Evolutionary conservation across 2,888 invertebrate genomes (phyloP).

Genomic region (Erannis defoliaria): DNA sequence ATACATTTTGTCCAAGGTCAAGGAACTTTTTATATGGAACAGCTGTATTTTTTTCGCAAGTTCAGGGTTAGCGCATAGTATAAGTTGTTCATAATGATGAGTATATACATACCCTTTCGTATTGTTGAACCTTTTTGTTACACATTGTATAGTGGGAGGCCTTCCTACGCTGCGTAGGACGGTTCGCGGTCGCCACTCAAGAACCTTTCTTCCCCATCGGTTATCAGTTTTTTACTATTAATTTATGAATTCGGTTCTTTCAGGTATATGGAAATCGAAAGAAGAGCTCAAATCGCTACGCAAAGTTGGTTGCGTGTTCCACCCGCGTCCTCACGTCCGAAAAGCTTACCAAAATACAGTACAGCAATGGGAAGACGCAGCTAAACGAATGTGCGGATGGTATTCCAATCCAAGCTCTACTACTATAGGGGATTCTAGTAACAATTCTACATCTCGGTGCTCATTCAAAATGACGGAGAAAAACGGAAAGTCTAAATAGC

Average conservation of each 20-base stretch:
- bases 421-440: slow-evolving; percentile 58
- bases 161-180: too few relatives aligned
- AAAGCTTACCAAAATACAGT: slow-evolving; percentile 70
- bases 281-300: slow-evolving; percentile 88
- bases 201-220: too few relatives aligned
- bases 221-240: not conserved
- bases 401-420: slow-evolving; percentile 61
- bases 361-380: slow-evolving; percentile 86
- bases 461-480: slow-evolving; percentile 62
- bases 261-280: slow-evolving; percentile 91
- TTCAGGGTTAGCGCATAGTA: too few relatives aligned
- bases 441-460: slow-evolving; percentile 55
- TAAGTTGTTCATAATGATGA: too few relatives aligned
- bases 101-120: too few relatives aligned
- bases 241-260: slow-evolving; percentile 41
- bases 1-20: too few relatives aligned
- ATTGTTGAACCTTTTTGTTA: too few relatives aligned
- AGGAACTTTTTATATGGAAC: too few relatives aligned
- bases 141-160: too few relatives aligned
- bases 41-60: too few relatives aligned
- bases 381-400: slow-evolving; percentile 86
- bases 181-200: too few relatives aligned
- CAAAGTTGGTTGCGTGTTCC: slow-evolving; percentile 88
- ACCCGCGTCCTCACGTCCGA: slow-evolving; percentile 73
- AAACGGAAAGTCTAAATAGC: slow-evolving; percentile 70